Evolutionary conservation across 2,888 invertebrate genomes (phyloP).

Genomic region (Elmis aenea): DNA sequence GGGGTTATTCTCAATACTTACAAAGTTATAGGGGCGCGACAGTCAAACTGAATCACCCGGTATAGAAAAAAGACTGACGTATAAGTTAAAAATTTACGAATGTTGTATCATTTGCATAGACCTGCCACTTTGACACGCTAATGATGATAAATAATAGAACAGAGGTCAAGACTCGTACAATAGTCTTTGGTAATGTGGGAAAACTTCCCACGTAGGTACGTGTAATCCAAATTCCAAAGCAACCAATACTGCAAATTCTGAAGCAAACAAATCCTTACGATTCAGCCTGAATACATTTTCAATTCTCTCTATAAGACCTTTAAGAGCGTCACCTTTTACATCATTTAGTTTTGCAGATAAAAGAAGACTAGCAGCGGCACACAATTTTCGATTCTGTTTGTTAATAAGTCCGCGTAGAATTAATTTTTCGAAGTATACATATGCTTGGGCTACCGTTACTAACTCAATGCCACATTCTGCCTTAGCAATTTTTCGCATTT

Average conservation of each 20-base stretch:
- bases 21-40: no score
- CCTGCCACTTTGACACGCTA: no score
- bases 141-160: slow-evolving; percentile 14
- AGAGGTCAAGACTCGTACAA: slow-evolving; percentile 81
- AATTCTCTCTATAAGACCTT: slow-evolving; percentile 86
- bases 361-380: slow-evolving; percentile 91
- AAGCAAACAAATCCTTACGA: slow-evolving; percentile 82
- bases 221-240: slow-evolving; percentile 93
- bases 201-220: slow-evolving; percentile 85
- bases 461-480: slow-evolving; percentile 78
- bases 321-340: slow-evolving; percentile 84
- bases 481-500: slow-evolving; percentile 90
- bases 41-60: no score
- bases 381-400: slow-evolving; percentile 91
- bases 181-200: slow-evolving; percentile 92
- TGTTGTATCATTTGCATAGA: no score
- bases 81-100: no score
- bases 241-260: slow-evolving; percentile 92
- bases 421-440: slow-evolving; percentile 97
- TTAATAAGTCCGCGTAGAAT: slow-evolving; percentile 88
- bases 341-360: slow-evolving; percentile 96
- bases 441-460: slow-evolving; percentile 90
- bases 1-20: no score
- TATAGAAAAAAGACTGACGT: no score
- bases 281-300: slow-evolving; percentile 87